These are phyloP conservation scores for Coenobita brevimanus DNA, from an alignment of 1,140 invertebrate species.

Conservation along the genomic window DNA sequence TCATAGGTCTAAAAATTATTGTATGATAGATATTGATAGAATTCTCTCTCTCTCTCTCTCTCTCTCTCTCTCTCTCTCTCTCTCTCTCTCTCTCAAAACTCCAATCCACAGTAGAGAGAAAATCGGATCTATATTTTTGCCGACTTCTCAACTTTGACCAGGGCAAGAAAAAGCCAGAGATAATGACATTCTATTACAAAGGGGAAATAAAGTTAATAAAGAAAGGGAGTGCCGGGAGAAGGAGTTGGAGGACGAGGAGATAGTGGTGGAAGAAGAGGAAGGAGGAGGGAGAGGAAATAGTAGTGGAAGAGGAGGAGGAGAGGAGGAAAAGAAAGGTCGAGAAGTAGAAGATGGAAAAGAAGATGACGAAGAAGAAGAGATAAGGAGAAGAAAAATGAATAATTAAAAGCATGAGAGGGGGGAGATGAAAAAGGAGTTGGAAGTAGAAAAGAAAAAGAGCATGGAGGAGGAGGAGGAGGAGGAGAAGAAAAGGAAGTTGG, in stretches of 20 bases:
- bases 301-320: background rate
- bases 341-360: too few species aligned
- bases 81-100: background rate
- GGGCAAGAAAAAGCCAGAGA: slow-evolving; percentile 35
- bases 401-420: too few species aligned
- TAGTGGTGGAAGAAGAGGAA: too few species aligned
- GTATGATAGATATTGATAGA: background rate
- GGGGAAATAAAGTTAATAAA: slow-evolving; percentile 59
- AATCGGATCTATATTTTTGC: slow-evolving; percentile 37
- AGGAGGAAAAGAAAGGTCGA: too few species aligned
- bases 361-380: too few species aligned
- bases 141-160: slow-evolving; percentile 18
- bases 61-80: slow-evolving; percentile 13
- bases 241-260: too few species aligned
- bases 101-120: background rate
- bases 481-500: background rate
- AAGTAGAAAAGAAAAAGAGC: too few species aligned
- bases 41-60: slow-evolving; percentile 1
- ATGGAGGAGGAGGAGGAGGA: background rate
- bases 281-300: background rate
- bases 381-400: too few species aligned
- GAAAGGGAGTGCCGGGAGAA: too few species aligned
- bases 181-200: slow-evolving; percentile 62
- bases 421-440: too few species aligned
- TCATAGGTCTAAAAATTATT: too few species aligned